Percentiles rank a stretch among this genome's conserved stretches.
Evolutionary conservation across 92 coral and sea anemone species (phyloP).

Genomic region (Zoanthus solanderi): DNA sequence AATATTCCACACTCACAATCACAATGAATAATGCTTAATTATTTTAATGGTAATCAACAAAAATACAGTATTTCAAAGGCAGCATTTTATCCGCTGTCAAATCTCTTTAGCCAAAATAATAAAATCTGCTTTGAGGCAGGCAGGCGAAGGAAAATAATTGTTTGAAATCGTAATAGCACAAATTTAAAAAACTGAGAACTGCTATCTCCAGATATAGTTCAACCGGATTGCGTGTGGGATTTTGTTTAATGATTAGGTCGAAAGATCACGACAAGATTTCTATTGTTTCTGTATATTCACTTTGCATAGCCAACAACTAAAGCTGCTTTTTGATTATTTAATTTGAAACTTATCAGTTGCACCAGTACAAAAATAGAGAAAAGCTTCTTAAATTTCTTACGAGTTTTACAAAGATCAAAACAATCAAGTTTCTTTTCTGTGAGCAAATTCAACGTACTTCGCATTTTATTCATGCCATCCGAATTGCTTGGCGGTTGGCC

Average conservation of each 20-base stretch:
- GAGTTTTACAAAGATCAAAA: background rate
- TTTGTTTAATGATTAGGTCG: constrained; percentile 18
- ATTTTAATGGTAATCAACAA: too few relatives aligned
- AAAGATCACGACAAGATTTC: constrained; percentile 21
- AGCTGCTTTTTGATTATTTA: background rate
- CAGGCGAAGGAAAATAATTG: background rate
- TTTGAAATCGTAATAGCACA: too few relatives aligned
- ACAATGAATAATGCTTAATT: too few relatives aligned
- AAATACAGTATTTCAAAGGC: too few relatives aligned
- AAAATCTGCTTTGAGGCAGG: background rate
- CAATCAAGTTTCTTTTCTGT: background rate
- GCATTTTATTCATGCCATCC: constrained; percentile 5
- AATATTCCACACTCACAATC: too few relatives aligned
- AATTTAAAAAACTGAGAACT: too few relatives aligned
- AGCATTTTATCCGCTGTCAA: too few relatives aligned
- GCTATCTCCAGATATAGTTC: too few relatives aligned
- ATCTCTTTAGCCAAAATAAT: too few relatives aligned
- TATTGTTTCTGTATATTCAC: background rate
- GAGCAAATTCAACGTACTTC: background rate
- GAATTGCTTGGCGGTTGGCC: background rate
- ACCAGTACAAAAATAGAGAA: background rate
- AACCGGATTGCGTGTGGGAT: too few relatives aligned
- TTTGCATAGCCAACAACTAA: background rate
- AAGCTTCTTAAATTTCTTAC: background rate
- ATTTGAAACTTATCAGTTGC: background rate